Base-by-base conservation (phyloP, 2,113 vertebrate genomes). In the Strix aluco region DNA sequence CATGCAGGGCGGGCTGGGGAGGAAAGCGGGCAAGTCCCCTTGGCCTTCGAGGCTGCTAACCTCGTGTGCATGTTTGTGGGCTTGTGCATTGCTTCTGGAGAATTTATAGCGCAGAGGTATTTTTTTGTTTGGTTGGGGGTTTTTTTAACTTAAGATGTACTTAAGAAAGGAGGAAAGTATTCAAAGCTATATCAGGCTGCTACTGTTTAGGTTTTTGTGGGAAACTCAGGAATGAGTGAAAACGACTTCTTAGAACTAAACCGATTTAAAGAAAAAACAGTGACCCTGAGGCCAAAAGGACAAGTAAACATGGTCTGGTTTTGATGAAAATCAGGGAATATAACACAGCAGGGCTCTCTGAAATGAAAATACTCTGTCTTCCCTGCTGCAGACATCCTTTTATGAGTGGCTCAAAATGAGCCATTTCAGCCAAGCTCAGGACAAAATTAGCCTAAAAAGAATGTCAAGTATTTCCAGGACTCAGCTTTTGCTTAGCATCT, bases 401-500 rank as follows among this genome's bases (percentile, higher is more conserved):
- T 67, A 79, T 81, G 75, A 90, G 81, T 21, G 46, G 58, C 81
- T 94, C 92, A 79, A 75, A 94, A 92, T 71, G 75, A 94, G 65
- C 47, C 47, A 6, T 87, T 94, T 85, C 65, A 81, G 92, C 83
- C 94, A 93, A 61, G 52, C 86, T 92, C 40, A 32, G 49, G 81
- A 92, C 83, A 92, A 95, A 97, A 95, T 95, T 97, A 97, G 89
- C 92, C 81, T 80, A 40, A 38, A 87, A 92, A 91, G 92, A 97
- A 97, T 96, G 95, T 90, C 89, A 87, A 91, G 73, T 85, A 94
- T 97, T 97, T 97, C 96, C 96, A 96, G 94, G 92, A 97, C 78
- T 58, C 86, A 80, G 84, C 66, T 95, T 92, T 94, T 85, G 81
- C 81, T 87, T 91, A 79, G 91, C 73, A 72, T 96, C 91, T 91